These are phyloP conservation scores for Rotaria socialis DNA, from an alignment of 2,888 invertebrate species.

Conservation along the genomic window DNA sequence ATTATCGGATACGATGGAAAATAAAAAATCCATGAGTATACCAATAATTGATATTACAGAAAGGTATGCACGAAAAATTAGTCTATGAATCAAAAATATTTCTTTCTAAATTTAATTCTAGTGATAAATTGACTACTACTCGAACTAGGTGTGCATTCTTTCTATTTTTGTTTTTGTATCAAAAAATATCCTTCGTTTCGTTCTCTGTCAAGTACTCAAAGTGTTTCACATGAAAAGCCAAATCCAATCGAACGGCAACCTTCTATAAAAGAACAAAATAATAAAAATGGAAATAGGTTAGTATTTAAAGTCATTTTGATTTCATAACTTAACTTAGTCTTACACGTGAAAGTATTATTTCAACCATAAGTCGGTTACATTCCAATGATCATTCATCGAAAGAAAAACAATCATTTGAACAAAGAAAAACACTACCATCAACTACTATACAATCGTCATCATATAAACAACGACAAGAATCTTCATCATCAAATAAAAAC, in stretches of 20 bases:
- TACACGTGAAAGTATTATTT: background rate
- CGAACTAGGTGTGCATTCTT: background rate
- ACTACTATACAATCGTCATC: background rate
- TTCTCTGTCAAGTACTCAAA: background rate
- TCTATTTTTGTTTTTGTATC: background rate
- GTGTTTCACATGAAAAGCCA: background rate
- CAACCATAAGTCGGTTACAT: background rate
- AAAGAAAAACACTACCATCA: conserved; percentile 15
- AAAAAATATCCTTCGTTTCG: background rate
- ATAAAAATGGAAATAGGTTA: background rate
- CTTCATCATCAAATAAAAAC: background rate
- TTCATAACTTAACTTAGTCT: background rate
- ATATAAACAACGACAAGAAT: background rate
- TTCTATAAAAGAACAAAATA: too few relatives aligned
- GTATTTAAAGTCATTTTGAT: background rate
- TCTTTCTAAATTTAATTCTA: background rate
- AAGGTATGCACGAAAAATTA: background rate
- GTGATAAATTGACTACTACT: background rate
- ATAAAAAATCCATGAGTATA: background rate
- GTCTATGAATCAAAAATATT: background rate
- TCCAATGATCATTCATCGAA: conserved; percentile 1
- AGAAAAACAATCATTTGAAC: background rate
- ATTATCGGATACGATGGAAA: background rate
- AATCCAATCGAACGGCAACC: background rate
- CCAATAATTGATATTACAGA: background rate